phyloP scores from a whole-genome alignment of 2,113 vertebrate species.

The Rhinopomastus cyanomelas region DNA sequence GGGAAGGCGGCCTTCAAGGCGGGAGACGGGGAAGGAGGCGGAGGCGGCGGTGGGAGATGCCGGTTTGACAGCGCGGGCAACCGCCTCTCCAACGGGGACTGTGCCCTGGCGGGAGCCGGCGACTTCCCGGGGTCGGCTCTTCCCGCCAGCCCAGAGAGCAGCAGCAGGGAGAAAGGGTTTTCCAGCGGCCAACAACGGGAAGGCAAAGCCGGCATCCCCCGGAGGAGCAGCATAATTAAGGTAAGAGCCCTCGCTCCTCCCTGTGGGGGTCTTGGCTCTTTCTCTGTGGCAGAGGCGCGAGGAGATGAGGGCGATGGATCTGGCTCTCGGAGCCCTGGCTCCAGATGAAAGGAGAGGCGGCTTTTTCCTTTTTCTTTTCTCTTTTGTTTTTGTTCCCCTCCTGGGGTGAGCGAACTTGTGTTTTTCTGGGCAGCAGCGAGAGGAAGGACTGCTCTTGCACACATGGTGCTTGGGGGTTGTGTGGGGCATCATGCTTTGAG shows the following conservation, averaged over 20 bases:
- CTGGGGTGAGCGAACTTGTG: background rate
- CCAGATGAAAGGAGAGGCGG: background rate
- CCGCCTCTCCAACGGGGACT: constrained; percentile 88
- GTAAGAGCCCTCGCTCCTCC: constrained; percentile 71
- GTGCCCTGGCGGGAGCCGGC: constrained; percentile 72
- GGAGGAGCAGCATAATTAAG: constrained; percentile 95
- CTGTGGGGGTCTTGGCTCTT: background rate
- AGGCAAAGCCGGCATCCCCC: constrained; percentile 85
- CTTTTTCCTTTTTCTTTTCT: background rate
- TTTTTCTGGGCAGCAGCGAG: constrained; percentile 15
- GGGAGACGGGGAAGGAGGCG: constrained; percentile 71
- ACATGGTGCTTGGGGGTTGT: background rate
- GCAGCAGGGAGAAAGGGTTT: constrained; percentile 66
- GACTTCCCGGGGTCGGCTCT: constrained; percentile 70
- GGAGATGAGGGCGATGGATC: background rate
- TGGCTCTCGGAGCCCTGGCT: background rate
- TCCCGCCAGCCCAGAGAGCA: constrained; percentile 72
- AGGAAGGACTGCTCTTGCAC: background rate
- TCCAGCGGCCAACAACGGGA: constrained; percentile 64
- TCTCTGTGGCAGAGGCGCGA: background rate
- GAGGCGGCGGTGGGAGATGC: constrained; percentile 65
- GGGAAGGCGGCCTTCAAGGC: constrained; percentile 74
- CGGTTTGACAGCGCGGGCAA: constrained; percentile 69
- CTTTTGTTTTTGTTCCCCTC: background rate
- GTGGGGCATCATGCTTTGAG: background rate